Evolutionary conservation across 1,140 invertebrate genomes (phyloP), one percentile per base, ranked within the genome.

Genomic region (Anastrepha ludens): DNA sequence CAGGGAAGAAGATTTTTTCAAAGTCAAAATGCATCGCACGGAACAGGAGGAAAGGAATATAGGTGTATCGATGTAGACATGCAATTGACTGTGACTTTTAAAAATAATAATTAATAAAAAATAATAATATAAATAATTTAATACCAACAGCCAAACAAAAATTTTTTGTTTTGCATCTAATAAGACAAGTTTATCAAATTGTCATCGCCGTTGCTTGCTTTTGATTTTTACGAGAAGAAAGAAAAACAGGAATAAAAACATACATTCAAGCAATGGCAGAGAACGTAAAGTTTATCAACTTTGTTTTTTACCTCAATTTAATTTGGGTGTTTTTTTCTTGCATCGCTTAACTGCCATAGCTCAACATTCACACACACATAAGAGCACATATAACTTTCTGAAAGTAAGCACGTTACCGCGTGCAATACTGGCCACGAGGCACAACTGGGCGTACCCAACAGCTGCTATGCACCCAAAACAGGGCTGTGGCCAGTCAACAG

Each of bases 401-500:
- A 29, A 74, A 47, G 39, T 47, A 74, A 17, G 39, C 67, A 47
- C 3, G 13, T 11, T 39, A 47, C 41, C 67, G 41, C 67, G 67
- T 74, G 67, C 41, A 5, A 74, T 74, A 74, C 44, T 29, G 13
- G 41, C 67, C 67, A 41, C 41, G 11, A 39, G 0, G 15, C 67
- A n/a, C 39, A 47, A 74, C 41, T 74, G 67, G 67, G 67, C 41
- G 67, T n/a, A 74, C 7, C 67, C 15, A 29, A 44, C 41, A 74
- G 41, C 41, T 74, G 67, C 13, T 47, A n/a, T 44, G 41, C 39
- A 44, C 11, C 4, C 67, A 74, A 74, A 74, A 47, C 13, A 17
- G 67, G 15, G 67, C 4, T 41, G 39, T 70, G 65, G 65, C 65
- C 65, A 70, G 65, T 44, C 65, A 47, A 74, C 29, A 47, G 67